Evolutionary conservation across 2,113 vertebrate genomes (phyloP).

Genomic region (Oncorhynchus masou): DNA sequence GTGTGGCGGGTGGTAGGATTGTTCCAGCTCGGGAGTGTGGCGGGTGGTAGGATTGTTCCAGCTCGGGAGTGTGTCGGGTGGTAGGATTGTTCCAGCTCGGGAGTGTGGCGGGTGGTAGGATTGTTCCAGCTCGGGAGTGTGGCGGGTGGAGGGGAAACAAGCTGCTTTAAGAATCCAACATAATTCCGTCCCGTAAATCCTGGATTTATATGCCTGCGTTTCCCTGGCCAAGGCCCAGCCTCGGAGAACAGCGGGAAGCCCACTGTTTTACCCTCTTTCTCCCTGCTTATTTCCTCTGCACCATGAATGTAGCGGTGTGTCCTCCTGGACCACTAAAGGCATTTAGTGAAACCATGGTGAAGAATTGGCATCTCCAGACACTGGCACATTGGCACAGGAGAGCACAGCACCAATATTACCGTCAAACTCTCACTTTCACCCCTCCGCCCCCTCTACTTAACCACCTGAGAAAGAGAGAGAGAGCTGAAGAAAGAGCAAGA

Average conservation of each 20-base stretch:
- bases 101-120: too few relatives aligned
- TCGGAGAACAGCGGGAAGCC: neutral
- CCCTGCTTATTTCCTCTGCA: neutral
- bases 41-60: too few relatives aligned
- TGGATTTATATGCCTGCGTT: neutral
- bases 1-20: too few relatives aligned
- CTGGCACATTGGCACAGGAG: too few relatives aligned
- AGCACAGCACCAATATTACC: too few relatives aligned
- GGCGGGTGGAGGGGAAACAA: neutral
- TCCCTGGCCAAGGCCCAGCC: neutral
- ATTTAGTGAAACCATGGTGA: neutral
- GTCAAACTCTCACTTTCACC: too few relatives aligned
- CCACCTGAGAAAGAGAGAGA: too few relatives aligned
- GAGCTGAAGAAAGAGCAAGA: neutral
- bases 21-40: too few relatives aligned
- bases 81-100: too few relatives aligned
- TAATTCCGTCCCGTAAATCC: neutral
- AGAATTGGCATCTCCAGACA: neutral
- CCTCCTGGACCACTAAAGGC: neutral
- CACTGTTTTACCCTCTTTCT: neutral
- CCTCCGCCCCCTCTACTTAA: too few relatives aligned
- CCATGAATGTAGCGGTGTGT: constrained; percentile 5
- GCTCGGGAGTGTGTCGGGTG: too few relatives aligned
- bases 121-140: too few relatives aligned
- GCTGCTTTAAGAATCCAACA: neutral